Base-by-base conservation (phyloP, 2,797 vertebrate genomes). In the Pangasius larnaudii region DNA sequence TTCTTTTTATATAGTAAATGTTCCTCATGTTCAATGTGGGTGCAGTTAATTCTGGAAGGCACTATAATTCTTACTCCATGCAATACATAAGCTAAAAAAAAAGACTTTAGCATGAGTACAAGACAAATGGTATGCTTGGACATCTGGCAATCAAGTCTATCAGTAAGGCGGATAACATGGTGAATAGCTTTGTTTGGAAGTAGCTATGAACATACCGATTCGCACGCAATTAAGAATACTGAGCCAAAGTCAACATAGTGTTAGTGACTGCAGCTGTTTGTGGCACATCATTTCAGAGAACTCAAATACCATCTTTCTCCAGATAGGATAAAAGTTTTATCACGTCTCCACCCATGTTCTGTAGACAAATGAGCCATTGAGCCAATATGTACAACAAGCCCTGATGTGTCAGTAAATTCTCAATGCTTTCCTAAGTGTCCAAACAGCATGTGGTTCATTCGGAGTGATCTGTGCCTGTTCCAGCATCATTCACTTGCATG, bases 241-340 rank as follows among this genome's bases (percentile, higher is more conserved):
- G 24, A 85, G 91, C 91, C 89, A 89, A 92, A 89, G 86, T 85
- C 86, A 91, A 92, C 90, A 92, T 67, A 51, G 72, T 84, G 86
- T 89, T 49, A 88, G 69, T 42, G 86, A 90, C 81, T 74, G 69
- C 90, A 89, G 79, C 89, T 89, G 88, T 84, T 79, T 69, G 87
- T 84, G 78, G 85, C 46, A 51, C 36, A 89, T 84, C 42, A 75
- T 82, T 58, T 59, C 63, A 49, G 42, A 89, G 80, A 72, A 75
- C 42, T 82, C 19, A 67, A 85, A 91, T 89, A 82, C 85, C 80
- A 67, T 51, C 53, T 63, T 63, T 51, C 4, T 19, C 30, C 33
- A 75, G 69, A 82, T 79, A 85, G 88, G 87, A 90, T 92, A 92
- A 92, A 78, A 87, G 84, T 72, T 90, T 91, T 91, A 92, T 89